These are phyloP conservation scores for Oryzias curvinotus DNA, from an alignment of 2,113 vertebrate species.

Conservation along the genomic window DNA sequence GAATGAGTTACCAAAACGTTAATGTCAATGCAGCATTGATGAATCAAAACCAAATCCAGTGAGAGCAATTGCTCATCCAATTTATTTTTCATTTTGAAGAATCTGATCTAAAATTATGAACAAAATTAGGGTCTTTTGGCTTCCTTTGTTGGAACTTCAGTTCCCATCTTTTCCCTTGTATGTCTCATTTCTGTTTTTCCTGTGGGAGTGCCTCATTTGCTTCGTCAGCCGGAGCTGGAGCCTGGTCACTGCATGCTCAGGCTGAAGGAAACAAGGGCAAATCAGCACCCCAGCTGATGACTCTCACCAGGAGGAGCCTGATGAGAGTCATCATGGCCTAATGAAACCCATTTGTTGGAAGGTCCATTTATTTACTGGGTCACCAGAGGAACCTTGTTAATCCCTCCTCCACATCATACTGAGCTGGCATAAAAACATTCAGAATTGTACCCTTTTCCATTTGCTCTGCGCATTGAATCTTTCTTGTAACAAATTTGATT, in stretches of 20 bases:
- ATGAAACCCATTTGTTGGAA: slow-evolving; percentile 38
- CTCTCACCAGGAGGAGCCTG: slow-evolving; percentile 39
- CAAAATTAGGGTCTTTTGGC: slow-evolving; percentile 29
- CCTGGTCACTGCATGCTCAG: slow-evolving; percentile 41
- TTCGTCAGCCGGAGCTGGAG: slow-evolving; percentile 35
- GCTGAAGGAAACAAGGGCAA: slow-evolving; percentile 56
- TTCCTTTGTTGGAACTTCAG: slow-evolving; percentile 23
- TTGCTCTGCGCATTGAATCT: slow-evolving; percentile 7
- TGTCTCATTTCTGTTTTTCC: not conserved
- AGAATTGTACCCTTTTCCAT: not conserved
- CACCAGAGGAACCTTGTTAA: slow-evolving; percentile 13
- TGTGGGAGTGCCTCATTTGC: slow-evolving; percentile 32
- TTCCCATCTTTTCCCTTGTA: slow-evolving; percentile 27
- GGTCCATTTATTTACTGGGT: slow-evolving; percentile 23
- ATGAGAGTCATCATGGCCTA: slow-evolving; percentile 26
- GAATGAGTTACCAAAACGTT: too few species aligned
- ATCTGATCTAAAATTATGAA: slow-evolving; percentile 5
- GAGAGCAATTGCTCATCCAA: too few species aligned
- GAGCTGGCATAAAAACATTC: slow-evolving; percentile 10
- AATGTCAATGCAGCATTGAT: too few species aligned
- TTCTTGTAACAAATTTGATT: slow-evolving; percentile 17
- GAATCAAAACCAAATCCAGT: too few species aligned
- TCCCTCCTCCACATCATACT: slow-evolving; percentile 14
- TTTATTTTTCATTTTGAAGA: too few species aligned
- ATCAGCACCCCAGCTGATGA: slow-evolving; percentile 60